Base-by-base conservation (phyloP, 2,113 vertebrate genomes). In the Plotosus lineatus region DNA sequence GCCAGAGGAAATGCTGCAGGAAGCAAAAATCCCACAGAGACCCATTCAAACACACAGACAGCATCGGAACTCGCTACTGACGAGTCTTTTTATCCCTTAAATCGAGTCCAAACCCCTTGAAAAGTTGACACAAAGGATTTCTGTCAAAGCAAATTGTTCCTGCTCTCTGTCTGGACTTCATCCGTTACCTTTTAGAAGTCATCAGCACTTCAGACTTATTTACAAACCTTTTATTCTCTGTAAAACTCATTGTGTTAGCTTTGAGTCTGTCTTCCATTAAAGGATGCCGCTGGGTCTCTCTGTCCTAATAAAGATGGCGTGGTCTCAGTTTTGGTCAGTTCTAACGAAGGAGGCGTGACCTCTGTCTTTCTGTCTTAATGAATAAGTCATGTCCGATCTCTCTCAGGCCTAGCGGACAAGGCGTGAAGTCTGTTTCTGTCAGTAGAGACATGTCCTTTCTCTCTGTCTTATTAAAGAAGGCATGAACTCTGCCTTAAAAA, bases 51-150 rank as follows among this genome's bases (percentile, higher is more conserved):
- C 10, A 56, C 51, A 56, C 51, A 40, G 51, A 14, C 55, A 11
- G 36, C 65, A 40, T 15, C 28, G 75, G 15, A 10, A 11, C 48
- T 78, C 38, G 15, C 58, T 40, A 74, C 33, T 36, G 72, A 81
- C 69, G 73, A 26, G 68, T 82, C 79, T 73, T 81, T 78, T 85
- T 65, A 80, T 77, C 79, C 55, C 65, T 75, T 82, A 77, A 66
- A 85, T 82, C 40, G 28, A 44, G 50, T 60, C 73, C 51, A 84
- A 33, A 78, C 36, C 65, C 36, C 68, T 82, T 33, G 79, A 74
- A 68, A 81, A 72, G n/a, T 72, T 77, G 55, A 44, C 78, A 56
- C 69, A 81, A 74, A 78, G 75, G 65, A 44, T 79, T 69, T 58
- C 78, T 56, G 65, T 71, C 78, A 71, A 44, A 79, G 50, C 38